phyloP scores from a whole-genome alignment of 2,888 invertebrate species.

The Noctua janthe region DNA sequence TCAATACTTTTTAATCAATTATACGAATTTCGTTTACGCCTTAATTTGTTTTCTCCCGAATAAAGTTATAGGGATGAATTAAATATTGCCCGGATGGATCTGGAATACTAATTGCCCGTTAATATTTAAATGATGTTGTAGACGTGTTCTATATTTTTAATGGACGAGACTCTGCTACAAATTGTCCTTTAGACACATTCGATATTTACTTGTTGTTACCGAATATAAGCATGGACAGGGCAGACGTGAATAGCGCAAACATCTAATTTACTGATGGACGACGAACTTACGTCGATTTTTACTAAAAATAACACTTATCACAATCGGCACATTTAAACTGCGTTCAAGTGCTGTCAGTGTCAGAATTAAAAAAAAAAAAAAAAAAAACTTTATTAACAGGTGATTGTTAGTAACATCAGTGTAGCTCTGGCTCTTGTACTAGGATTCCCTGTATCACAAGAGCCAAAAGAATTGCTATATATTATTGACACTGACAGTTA shows the following conservation, averaged over 20 bases:
- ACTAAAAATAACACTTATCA: neutral
- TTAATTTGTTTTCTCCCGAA: slow-evolving; percentile 15
- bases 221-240: neutral
- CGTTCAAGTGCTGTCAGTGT: neutral
- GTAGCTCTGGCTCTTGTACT: too few relatives aligned
- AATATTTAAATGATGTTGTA: neutral
- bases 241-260: neutral
- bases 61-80: slow-evolving; percentile 33
- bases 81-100: slow-evolving; percentile 21
- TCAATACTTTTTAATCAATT: slow-evolving; percentile 10
- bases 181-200: neutral
- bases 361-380: too few relatives aligned
- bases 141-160: neutral
- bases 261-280: neutral
- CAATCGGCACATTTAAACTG: neutral
- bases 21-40: slow-evolving; percentile 3
- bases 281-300: neutral
- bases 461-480: too few relatives aligned
- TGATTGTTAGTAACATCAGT: too few relatives aligned
- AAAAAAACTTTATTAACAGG: too few relatives aligned
- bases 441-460: too few relatives aligned
- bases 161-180: neutral
- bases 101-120: slow-evolving; percentile 33
- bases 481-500: too few relatives aligned
- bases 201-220: neutral